Evolutionary conservation across 1,140 invertebrate species (phyloP).

Genomic region (Eulimnadia texana): DNA sequence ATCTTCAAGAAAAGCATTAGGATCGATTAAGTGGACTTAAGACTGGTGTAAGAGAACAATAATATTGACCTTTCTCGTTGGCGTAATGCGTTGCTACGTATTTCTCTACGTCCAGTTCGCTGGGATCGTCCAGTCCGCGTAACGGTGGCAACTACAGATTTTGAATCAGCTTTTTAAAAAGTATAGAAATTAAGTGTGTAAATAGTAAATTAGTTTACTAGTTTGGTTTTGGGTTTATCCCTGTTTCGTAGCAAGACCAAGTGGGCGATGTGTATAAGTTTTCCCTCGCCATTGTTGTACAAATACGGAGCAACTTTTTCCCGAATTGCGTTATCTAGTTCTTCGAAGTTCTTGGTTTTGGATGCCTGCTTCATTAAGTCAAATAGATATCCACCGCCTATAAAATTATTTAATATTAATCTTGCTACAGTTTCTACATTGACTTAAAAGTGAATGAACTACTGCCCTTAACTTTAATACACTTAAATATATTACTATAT

Average conservation of each 20-base stretch:
- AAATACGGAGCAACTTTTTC: conserved; percentile 82
- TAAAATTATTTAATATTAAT: too few species aligned
- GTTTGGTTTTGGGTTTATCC: conserved; percentile 60
- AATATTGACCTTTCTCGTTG: conserved; percentile 2
- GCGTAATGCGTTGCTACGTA: conserved; percentile 4
- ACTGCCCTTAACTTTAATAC: too few species aligned
- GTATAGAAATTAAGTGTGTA: background rate
- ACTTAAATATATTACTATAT: too few species aligned
- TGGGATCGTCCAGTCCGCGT: conserved; percentile 9
- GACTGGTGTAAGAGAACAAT: background rate
- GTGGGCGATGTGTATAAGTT: conserved; percentile 72
- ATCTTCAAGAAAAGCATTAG: conserved; percentile 26
- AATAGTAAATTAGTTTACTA: conserved; percentile 33
- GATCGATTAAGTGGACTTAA: background rate
- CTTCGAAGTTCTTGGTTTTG: conserved; percentile 72
- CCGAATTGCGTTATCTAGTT: conserved; percentile 76
- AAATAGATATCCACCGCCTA: conserved; percentile 77
- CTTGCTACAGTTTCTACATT: too few species aligned
- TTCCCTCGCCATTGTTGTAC: conserved; percentile 82
- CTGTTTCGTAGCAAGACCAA: conserved; percentile 75
- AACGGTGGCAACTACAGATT: background rate
- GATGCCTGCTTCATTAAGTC: conserved; percentile 84
- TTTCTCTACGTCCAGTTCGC: conserved; percentile 12
- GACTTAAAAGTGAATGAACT: too few species aligned
- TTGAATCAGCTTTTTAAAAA: background rate